Conservation (phyloP, 2,888 invertebrate species). For the Callyntrura guangdongensis region DNA sequence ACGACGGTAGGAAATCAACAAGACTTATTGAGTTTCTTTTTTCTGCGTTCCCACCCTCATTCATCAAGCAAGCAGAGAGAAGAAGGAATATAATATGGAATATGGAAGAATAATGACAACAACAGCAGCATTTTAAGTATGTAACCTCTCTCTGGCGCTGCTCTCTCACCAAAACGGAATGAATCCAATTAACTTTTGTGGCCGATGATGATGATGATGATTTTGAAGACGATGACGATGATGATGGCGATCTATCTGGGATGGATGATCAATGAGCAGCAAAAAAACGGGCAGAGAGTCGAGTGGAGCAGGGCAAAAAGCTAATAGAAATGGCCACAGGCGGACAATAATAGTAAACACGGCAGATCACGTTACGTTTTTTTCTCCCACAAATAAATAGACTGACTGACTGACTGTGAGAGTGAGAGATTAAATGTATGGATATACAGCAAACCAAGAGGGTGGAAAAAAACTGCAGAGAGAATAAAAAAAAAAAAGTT, state of each 20-base stretch:
- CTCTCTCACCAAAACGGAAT: slow-evolving; percentile 59
- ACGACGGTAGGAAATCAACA: slow-evolving; percentile 64
- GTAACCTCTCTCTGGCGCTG: too few relatives aligned
- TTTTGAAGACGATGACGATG: background rate
- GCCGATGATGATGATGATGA: slow-evolving; percentile 7
- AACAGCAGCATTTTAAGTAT: slow-evolving; percentile 50
- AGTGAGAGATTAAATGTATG: too few relatives aligned
- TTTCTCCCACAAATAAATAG: slow-evolving; percentile 40
- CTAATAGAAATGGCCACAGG: slow-evolving; percentile 53
- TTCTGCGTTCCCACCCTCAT: slow-evolving; percentile 55
- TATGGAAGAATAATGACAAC: slow-evolving; percentile 15
- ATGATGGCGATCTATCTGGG: slow-evolving; percentile 17
- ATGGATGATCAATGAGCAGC: slow-evolving; percentile 57
- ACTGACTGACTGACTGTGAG: too few relatives aligned
- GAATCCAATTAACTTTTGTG: slow-evolving; percentile 62
- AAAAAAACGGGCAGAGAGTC: too few relatives aligned
- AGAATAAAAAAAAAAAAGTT: too few relatives aligned
- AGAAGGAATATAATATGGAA: background rate
- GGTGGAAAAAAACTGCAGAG: too few relatives aligned
- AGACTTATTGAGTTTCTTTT: slow-evolving; percentile 60
- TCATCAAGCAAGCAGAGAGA: slow-evolving; percentile 29
- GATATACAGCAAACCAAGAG: too few relatives aligned
- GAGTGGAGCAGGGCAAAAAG: slow-evolving; percentile 41
- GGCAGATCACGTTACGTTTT: slow-evolving; percentile 27
- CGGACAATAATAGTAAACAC: slow-evolving; percentile 9